Percentiles rank a stretch among this genome's conserved stretches.
Conservation (phyloP, 2,888 invertebrate genomes). For the Phaonia tiefii region DNA sequence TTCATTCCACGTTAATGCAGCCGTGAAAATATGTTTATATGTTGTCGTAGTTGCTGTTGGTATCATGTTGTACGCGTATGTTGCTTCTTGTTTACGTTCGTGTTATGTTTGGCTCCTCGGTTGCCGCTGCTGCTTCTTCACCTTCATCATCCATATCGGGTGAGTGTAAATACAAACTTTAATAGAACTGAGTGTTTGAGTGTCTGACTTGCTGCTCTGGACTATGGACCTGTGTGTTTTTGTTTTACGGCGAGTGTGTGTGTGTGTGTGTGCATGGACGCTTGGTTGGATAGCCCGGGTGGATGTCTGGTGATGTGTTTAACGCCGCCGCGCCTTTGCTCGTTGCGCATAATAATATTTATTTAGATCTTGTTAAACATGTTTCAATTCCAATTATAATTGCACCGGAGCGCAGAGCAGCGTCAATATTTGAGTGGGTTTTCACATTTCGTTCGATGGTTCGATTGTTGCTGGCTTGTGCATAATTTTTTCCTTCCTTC, state of each 20-base stretch:
- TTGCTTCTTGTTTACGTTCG: constrained; percentile 25
- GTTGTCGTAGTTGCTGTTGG: constrained; percentile 3
- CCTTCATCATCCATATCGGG: constrained; percentile 7
- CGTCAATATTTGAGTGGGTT: constrained; percentile 64
- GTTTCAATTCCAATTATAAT: constrained; percentile 70
- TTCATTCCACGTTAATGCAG: constrained; percentile 32
- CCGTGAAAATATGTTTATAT: constrained; percentile 51
- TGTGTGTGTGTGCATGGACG: constrained; percentile 26
- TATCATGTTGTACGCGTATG: constrained; percentile 33
- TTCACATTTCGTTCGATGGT: constrained; percentile 40
- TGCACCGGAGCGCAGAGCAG: constrained; percentile 55
- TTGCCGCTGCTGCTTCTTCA: constrained; percentile 21
- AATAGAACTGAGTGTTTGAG: neutral
- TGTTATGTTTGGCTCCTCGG: neutral
- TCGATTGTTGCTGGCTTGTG: neutral
- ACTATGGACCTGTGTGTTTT: neutral
- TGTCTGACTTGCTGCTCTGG: constrained; percentile 1
- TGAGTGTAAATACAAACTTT: neutral
- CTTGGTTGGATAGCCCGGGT: constrained; percentile 4
- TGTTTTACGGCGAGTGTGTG: neutral
- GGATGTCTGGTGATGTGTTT: constrained; percentile 49
- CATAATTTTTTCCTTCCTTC: constrained; percentile 36
- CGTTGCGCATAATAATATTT: constrained; percentile 67
- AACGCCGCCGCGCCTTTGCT: constrained; percentile 58
- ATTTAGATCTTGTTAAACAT: constrained; percentile 70